phyloP scores from a whole-genome alignment of 2,113 vertebrate species.

The Eclectus roratus region DNA sequence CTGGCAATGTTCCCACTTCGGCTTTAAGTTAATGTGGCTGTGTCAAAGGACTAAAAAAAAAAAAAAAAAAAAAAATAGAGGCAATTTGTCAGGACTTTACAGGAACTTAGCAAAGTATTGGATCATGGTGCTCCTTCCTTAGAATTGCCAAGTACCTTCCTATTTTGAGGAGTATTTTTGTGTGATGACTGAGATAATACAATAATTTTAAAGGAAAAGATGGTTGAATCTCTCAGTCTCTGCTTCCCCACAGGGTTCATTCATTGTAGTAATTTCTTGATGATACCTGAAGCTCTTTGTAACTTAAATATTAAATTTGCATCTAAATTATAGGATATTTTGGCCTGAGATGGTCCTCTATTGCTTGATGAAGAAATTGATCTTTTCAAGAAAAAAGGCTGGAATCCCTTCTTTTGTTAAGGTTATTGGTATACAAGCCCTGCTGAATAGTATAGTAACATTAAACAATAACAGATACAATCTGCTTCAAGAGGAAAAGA shows the following conservation, averaged over 20 bases:
- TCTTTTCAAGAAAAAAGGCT: not conserved
- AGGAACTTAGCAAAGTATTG: not conserved
- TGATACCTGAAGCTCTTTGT: not conserved
- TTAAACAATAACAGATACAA: not conserved
- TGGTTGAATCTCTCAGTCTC: not conserved
- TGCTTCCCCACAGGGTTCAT: not conserved
- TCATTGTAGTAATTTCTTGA: not conserved
- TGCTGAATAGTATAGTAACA: not conserved
- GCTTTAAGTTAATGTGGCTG: slow-evolving; percentile 18
- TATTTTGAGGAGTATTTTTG: not conserved
- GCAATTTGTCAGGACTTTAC: not conserved
- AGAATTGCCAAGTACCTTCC: not conserved
- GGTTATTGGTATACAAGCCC: not conserved
- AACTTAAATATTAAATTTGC: not conserved
- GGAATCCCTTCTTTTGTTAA: not conserved
- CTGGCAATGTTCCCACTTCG: slow-evolving; percentile 12
- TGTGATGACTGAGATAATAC: not conserved
- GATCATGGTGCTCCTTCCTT: not conserved
- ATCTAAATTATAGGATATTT: not conserved
- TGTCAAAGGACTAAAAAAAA: not conserved
- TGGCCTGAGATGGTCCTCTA: not conserved
- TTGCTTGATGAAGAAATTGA: not conserved
- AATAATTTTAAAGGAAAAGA: slow-evolving; percentile 10
- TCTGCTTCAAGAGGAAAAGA: not conserved
- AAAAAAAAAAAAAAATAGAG: not conserved